These are phyloP conservation scores for Polydrusus cervinus DNA, from an alignment of 2,888 invertebrate species.

Conservation along the genomic window DNA sequence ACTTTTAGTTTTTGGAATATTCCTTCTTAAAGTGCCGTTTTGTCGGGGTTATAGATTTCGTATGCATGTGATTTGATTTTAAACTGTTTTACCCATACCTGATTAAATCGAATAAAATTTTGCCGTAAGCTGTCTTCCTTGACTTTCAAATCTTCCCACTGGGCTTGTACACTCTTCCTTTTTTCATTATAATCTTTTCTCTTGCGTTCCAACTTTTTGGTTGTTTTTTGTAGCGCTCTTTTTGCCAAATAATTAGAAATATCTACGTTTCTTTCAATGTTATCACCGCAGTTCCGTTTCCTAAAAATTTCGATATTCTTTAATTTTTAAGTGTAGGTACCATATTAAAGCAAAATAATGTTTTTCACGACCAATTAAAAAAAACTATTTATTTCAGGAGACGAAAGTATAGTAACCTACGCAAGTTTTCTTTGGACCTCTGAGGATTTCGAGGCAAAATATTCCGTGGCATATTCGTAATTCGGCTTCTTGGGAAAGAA, in stretches of 20 bases:
- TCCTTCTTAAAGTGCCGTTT: too few relatives aligned
- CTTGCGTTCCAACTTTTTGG: conserved; percentile 45
- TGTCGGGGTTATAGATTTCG: too few relatives aligned
- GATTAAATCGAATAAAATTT: conserved; percentile 53
- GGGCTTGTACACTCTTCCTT: conserved; percentile 45
- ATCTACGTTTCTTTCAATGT: conserved; percentile 50
- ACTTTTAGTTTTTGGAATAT: too few relatives aligned
- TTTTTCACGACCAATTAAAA: too few relatives aligned
- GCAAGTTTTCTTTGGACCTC: conserved; percentile 15
- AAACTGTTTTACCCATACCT: conserved; percentile 44
- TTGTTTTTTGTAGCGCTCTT: conserved; percentile 41
- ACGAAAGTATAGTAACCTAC: conserved; percentile 8
- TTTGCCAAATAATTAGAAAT: conserved; percentile 50
- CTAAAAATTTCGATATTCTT: conserved; percentile 18
- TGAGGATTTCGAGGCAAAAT: conserved; percentile 45
- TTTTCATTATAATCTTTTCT: conserved; percentile 44
- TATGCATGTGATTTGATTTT: too few relatives aligned
- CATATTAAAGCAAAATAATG: too few relatives aligned
- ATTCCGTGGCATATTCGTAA: conserved; percentile 46
- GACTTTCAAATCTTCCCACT: conserved; percentile 53
- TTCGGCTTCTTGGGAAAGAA: conserved; percentile 50
- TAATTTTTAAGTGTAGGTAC: too few relatives aligned
- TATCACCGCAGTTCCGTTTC: conserved; percentile 46
- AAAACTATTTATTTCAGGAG: too few relatives aligned
- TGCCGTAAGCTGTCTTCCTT: conserved; percentile 53